These are phyloP conservation scores for Epinotia demarniana DNA, from an alignment of 2,888 invertebrate genomes.

Conservation along the genomic window DNA sequence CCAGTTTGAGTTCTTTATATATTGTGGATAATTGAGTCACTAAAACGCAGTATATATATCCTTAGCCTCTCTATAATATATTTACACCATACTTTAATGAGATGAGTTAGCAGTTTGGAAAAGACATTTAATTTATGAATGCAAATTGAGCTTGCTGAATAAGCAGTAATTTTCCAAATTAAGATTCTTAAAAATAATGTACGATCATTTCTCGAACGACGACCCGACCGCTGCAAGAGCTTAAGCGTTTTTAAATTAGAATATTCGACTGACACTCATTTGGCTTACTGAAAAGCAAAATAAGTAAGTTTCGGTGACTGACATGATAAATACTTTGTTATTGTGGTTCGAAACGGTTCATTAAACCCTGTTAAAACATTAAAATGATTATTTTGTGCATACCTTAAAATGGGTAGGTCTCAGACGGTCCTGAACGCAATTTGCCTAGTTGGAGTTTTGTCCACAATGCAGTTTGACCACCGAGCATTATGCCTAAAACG, in stretches of 20 bases:
- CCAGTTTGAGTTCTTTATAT: too few relatives aligned
- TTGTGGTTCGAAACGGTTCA: constrained; percentile 51
- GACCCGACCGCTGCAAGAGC: constrained; percentile 67
- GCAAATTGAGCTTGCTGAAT: constrained; percentile 34
- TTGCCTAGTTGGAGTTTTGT: too few relatives aligned
- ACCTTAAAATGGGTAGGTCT: too few relatives aligned
- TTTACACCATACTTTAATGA: background rate
- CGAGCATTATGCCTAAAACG: too few relatives aligned
- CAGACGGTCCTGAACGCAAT: too few relatives aligned
- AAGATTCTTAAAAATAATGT: constrained; percentile 41
- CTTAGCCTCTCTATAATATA: background rate
- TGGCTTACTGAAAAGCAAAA: constrained; percentile 59
- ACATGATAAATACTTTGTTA: constrained; percentile 57
- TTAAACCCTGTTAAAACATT: constrained; percentile 46
- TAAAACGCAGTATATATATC: background rate
- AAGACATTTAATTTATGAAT: constrained; percentile 39
- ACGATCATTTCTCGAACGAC: constrained; percentile 67
- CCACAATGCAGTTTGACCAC: too few relatives aligned
- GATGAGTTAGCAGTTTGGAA: constrained; percentile 13
- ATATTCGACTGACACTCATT: constrained; percentile 68
- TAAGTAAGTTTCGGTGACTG: constrained; percentile 59
- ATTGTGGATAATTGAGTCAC: background rate
- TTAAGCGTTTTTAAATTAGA: constrained; percentile 74
- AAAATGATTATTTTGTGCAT: constrained; percentile 3
- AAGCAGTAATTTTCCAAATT: constrained; percentile 43